Evolutionary conservation across 2,113 vertebrate species (phyloP), one percentile per base, ranked within the genome.

Genomic region (Edolisoma coerulescens): DNA sequence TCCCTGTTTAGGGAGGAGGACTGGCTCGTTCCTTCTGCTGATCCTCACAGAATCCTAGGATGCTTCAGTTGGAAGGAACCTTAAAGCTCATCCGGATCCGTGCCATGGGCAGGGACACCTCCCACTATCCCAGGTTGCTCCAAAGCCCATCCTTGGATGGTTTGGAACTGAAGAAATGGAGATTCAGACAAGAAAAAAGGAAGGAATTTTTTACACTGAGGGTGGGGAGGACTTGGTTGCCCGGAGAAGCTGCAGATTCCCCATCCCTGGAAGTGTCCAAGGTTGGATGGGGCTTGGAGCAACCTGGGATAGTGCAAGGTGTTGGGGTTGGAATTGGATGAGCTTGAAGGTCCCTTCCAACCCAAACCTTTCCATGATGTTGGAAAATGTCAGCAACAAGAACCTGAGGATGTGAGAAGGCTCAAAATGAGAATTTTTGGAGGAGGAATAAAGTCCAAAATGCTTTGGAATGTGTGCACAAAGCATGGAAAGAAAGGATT

Each of bases 301-400:
- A 13, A 0, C 16, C 50, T 70, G 60, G 0, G 30, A 3, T 1
- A 1, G 26, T 9, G 35, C 19, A 2, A 57, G 44, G 2, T 20
- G 26, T 19, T 59, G 18, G 23, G 39, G 4, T 7, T 52, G 52
- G 41, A 42, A 16, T 5, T 20, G 6, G 47, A 3, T 14, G 50
- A 3, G 0, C 30, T 61, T 17, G 12, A 11, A 54, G 16, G 8
- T 84, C 14, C 6, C 10, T 81, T 49, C 53, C 35, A 20, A 23
- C 45, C 16, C 32, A 67, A 68, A 49, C 6, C 10, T 6, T 33
- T 61, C 37, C 35, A 6, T 6, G 6, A 4, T 6, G 3, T 13
- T 57, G 47, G 68, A 74, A 81, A 37, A 28, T 6, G 0, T 13
- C 75, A 54, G 4, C 32, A 37, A 10, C 24, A 37, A 8, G 65